phyloP scores from a whole-genome alignment of 2,888 invertebrate genomes.

The Morpho deidamia region DNA sequence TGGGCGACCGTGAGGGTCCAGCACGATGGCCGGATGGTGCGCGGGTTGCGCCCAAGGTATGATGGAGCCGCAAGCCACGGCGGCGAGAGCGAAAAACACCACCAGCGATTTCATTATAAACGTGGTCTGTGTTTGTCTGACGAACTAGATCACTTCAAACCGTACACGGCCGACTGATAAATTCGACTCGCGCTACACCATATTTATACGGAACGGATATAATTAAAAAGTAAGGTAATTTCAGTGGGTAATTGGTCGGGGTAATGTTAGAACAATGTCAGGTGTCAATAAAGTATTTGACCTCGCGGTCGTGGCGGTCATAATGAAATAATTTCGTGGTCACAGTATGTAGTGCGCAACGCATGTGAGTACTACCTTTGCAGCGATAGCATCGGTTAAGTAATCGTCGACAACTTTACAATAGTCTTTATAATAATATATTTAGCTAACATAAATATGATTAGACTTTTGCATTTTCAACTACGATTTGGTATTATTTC shows the following conservation, averaged over 20 bases:
- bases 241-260: conserved; percentile 32
- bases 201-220: conserved; percentile 72
- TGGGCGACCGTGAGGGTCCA: conserved; percentile 67
- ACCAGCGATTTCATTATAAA: conserved; percentile 70
- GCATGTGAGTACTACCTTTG: conserved; percentile 27
- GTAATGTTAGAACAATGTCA: conserved; percentile 64
- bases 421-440: conserved; percentile 14
- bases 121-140: conserved; percentile 62
- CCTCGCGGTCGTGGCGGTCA: conserved; percentile 64
- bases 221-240: conserved; percentile 63
- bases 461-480: conserved; percentile 10
- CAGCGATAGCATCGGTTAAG: conserved; percentile 27
- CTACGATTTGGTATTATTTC: conserved; percentile 9
- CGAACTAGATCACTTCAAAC: conserved; percentile 58
- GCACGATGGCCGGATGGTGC: conserved; percentile 63
- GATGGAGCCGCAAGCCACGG: conserved; percentile 76
- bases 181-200: conserved; percentile 31
- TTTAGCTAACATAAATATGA: conserved; percentile 11
- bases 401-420: conserved; percentile 21
- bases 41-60: conserved; percentile 65
- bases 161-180: conserved; percentile 55
- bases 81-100: conserved; percentile 80
- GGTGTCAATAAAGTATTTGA: conserved; percentile 64
- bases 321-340: conserved; percentile 62
- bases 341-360: conserved; percentile 60